Conservation (phyloP, 2,113 vertebrate genomes). For the Phaethornis superciliosus region DNA sequence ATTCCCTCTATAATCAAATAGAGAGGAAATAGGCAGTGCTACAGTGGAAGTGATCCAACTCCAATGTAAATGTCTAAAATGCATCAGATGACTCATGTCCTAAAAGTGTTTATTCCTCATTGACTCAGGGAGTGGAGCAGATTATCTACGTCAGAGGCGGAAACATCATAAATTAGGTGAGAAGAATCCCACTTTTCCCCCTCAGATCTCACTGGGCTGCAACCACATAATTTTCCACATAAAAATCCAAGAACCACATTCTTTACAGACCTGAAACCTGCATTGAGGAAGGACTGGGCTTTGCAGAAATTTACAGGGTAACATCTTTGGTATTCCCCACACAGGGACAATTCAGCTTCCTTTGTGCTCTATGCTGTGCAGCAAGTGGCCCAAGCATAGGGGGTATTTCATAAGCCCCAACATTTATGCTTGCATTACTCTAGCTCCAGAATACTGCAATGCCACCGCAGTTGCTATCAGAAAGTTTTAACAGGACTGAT, state of each 20-base stretch:
- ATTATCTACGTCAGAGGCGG: constrained; percentile 36
- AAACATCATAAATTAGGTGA: constrained; percentile 24
- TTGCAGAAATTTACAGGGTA: not conserved
- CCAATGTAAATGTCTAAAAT: constrained; percentile 64
- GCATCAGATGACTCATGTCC: constrained; percentile 60
- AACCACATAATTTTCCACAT: not conserved
- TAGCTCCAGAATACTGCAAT: not conserved
- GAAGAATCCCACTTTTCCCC: constrained; percentile 1
- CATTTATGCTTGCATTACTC: not conserved
- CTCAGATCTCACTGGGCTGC: not conserved
- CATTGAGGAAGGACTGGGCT: not conserved
- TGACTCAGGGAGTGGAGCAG: constrained; percentile 50
- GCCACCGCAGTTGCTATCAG: not conserved
- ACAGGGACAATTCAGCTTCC: not conserved
- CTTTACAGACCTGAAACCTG: not conserved
- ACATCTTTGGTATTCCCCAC: not conserved
- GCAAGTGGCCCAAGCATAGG: not conserved
- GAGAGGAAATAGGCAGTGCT: constrained; percentile 52
- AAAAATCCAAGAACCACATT: not conserved
- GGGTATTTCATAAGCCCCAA: not conserved
- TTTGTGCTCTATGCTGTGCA: not conserved
- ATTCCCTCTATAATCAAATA: constrained; percentile 35
- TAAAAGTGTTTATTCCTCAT: constrained; percentile 54
- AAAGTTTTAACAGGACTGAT: not conserved
- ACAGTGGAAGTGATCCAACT: constrained; percentile 51